Evolutionary conservation across 2,888 invertebrate species (phyloP).

Genomic region (Glomeris marginata): DNA sequence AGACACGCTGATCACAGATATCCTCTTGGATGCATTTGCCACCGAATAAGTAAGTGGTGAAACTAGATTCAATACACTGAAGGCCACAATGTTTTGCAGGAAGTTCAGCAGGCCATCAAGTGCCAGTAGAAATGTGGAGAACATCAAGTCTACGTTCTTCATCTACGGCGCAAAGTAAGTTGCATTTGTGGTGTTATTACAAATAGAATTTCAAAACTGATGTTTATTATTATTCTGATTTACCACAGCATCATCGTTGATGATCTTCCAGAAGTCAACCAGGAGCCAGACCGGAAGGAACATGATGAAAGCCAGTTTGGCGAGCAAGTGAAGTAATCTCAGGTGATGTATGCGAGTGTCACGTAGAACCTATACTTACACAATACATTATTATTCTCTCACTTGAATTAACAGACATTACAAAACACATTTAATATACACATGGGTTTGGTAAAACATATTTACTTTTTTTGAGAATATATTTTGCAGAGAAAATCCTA

Average conservation of each 20-base stretch:
- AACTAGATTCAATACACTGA: constrained; percentile 63
- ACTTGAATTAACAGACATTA: too few relatives aligned
- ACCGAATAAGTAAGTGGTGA: constrained; percentile 93
- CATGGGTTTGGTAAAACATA: background rate
- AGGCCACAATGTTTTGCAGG: constrained; percentile 88
- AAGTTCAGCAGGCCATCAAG: constrained; percentile 78
- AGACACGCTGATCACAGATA: constrained; percentile 77
- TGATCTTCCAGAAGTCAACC: constrained; percentile 47
- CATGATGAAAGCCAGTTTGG: constrained; percentile 59
- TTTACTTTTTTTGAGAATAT: constrained; percentile 85
- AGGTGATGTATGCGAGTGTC: constrained; percentile 84
- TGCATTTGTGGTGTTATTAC: background rate
- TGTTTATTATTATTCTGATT: constrained; percentile 26
- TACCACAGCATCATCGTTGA: constrained; percentile 42
- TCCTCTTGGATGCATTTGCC: constrained; percentile 85
- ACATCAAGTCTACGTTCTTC: constrained; percentile 9
- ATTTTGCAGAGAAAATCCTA: constrained; percentile 85
- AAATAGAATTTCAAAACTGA: too few relatives aligned
- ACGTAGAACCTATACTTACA: constrained; percentile 45
- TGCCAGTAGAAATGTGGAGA: constrained; percentile 38
- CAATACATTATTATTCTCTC: too few relatives aligned
- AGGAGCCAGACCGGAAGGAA: constrained; percentile 71
- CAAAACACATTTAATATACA: too few relatives aligned
- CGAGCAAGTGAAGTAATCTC: constrained; percentile 61
- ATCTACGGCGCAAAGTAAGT: constrained; percentile 13